Percentiles rank a stretch among this genome's conserved stretches.
phyloP scores from a whole-genome alignment of 1,140 invertebrate species.

The Parasteatoda tepidariorum region DNA sequence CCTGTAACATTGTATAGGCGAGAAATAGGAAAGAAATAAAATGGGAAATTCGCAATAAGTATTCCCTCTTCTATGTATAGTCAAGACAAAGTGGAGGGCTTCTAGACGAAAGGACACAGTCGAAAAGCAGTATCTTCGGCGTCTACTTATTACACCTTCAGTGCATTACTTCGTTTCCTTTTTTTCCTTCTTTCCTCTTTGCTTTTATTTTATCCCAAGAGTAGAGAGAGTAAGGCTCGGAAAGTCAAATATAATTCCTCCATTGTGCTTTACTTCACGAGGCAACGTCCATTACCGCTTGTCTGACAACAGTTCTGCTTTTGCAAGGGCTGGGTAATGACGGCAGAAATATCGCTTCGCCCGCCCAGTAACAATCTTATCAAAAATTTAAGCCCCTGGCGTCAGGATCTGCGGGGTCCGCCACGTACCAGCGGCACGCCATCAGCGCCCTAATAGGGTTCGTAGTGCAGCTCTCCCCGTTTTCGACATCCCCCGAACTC shows the following conservation, averaged over 20 bases:
- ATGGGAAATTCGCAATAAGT: no score
- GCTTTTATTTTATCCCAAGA: constrained; percentile 47
- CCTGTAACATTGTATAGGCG: no score
- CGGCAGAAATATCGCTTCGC: constrained; percentile 61
- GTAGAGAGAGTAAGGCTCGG: constrained; percentile 39
- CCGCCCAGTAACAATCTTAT: constrained; percentile 61
- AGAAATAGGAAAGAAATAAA: no score
- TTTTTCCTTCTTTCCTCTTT: neutral
- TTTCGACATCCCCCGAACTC: constrained; percentile 14
- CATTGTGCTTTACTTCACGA: constrained; percentile 55
- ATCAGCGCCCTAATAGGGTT: constrained; percentile 61
- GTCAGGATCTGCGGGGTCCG: constrained; percentile 43
- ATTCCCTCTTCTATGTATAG: no score
- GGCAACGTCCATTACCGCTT: constrained; percentile 57
- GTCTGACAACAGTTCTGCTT: constrained; percentile 60
- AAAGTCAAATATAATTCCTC: constrained; percentile 60
- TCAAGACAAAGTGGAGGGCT: no score
- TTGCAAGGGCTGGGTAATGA: constrained; percentile 56
- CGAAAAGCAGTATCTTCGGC: constrained; percentile 40
- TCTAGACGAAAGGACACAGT: constrained; percentile 6
- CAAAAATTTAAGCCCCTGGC: constrained; percentile 59
- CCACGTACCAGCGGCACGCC: constrained; percentile 57
- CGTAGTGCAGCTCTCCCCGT: constrained; percentile 27
- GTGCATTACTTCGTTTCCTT: constrained; percentile 45
- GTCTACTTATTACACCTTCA: constrained; percentile 55